Evolutionary conservation across 2,797 vertebrate genomes (phyloP).

Genomic region (Ficedula albicollis): DNA sequence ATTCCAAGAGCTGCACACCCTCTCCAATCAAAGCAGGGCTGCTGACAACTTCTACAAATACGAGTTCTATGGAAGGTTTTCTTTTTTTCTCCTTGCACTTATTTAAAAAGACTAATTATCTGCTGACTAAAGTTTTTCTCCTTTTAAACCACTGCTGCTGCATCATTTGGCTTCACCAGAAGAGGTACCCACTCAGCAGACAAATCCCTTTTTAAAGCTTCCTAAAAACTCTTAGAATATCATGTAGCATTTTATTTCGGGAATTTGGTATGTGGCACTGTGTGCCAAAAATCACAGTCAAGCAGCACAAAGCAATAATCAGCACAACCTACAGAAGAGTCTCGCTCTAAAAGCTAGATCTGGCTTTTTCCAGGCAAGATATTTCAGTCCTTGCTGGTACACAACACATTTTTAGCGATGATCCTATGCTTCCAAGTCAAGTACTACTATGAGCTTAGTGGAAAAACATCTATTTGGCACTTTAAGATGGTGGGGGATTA

Average conservation of each 20-base stretch:
- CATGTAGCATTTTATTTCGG: constrained; percentile 76
- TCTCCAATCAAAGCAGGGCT: constrained; percentile 65
- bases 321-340: constrained; percentile 74
- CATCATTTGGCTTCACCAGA: constrained; percentile 63
- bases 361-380: constrained; percentile 9
- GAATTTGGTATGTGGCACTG: constrained; percentile 70
- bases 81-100: not conserved
- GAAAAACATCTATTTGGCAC: not conserved
- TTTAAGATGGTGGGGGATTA: not conserved
- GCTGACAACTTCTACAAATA: constrained; percentile 45
- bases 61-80: constrained; percentile 3
- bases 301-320: constrained; percentile 75
- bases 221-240: constrained; percentile 66
- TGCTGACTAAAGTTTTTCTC: constrained; percentile 38
- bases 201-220: constrained; percentile 76
- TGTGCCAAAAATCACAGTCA: constrained; percentile 77
- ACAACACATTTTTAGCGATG: constrained; percentile 21
- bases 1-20: constrained; percentile 67
- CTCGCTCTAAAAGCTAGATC: not conserved
- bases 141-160: constrained; percentile 36
- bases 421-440: constrained; percentile 9
- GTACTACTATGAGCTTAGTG: not conserved
- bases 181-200: constrained; percentile 26
- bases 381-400: constrained; percentile 31
- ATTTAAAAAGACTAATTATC: constrained; percentile 54